Conservation (phyloP, 2,113 vertebrate species). For the Porphyrio hochstetteri region DNA sequence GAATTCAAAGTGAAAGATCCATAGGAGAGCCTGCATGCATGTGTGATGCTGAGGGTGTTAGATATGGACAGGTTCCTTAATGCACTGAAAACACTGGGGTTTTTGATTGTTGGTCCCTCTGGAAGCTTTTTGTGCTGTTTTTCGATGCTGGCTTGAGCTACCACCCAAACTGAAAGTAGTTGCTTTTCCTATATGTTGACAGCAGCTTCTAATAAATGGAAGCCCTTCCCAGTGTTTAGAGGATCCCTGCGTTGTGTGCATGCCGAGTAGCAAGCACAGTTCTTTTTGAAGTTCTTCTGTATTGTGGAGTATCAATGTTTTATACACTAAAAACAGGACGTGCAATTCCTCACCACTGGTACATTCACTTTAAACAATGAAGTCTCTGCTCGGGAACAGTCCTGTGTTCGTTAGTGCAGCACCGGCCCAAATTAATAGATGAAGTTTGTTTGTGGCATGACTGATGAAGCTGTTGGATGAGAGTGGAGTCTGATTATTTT, state of each 20-base stretch:
- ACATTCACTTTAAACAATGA: not conserved
- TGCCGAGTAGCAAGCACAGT: not conserved
- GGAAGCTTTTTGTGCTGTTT: not conserved
- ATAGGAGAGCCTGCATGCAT: accelerated
- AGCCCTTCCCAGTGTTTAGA: not conserved
- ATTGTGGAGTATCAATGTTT: not conserved
- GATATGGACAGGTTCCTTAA: not conserved
- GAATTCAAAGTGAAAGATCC: not conserved
- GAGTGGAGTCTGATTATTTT: not conserved
- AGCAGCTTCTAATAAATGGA: not conserved
- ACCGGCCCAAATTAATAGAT: not conserved
- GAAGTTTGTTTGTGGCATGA: not conserved
- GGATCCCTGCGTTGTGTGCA: not conserved
- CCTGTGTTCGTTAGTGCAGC: not conserved
- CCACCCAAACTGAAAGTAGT: slow-evolving; percentile 15
- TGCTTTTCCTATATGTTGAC: slow-evolving; percentile 2
- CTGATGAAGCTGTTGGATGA: accelerated
- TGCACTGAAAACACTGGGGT: not conserved
- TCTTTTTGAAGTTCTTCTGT: not conserved
- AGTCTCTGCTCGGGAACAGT: not conserved
- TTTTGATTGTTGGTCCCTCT: not conserved
- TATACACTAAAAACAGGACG: not conserved
- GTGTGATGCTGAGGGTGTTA: not conserved
- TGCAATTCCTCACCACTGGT: accelerated
- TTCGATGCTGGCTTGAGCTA: not conserved